phyloP scores from a whole-genome alignment of 2,113 vertebrate genomes.

The Bufo bufo region DNA sequence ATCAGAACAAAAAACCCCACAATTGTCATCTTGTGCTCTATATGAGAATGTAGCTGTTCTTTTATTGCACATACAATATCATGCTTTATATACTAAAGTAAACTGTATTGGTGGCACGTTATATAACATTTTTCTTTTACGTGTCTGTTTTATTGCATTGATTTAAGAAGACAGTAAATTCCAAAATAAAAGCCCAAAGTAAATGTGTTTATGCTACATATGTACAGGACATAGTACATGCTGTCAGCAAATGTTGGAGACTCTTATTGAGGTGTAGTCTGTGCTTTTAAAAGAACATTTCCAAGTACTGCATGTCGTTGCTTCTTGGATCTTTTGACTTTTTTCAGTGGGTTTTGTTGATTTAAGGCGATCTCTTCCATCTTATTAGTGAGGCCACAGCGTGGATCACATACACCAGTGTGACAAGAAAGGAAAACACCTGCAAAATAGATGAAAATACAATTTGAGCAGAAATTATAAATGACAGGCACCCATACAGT shows the following conservation, averaged over 20 bases:
- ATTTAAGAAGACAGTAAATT: not conserved
- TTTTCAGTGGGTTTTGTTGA: not conserved
- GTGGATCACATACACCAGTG: conserved; percentile 79
- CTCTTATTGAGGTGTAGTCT: not conserved
- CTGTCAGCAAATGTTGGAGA: not conserved
- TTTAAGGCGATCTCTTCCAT: conserved; percentile 73
- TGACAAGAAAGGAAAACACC: conserved; percentile 79
- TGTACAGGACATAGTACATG: not conserved
- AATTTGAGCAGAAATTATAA: not conserved
- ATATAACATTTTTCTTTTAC: not conserved
- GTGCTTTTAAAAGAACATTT: not conserved
- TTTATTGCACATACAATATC: too few relatives aligned
- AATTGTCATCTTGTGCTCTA: too few relatives aligned
- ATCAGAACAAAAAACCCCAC: too few relatives aligned
- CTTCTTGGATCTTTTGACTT: too few relatives aligned
- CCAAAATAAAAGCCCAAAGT: not conserved
- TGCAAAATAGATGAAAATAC: conserved; percentile 61
- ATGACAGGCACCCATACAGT: too few relatives aligned
- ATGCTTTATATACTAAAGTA: not conserved
- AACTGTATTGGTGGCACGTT: not conserved
- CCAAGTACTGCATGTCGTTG: not conserved
- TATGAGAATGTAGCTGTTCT: too few relatives aligned
- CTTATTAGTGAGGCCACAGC: conserved; percentile 72
- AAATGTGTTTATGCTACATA: not conserved
- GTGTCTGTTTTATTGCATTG: not conserved